phyloP scores from a whole-genome alignment of 2,113 vertebrate species.

The Kryptolebias marmoratus region DNA sequence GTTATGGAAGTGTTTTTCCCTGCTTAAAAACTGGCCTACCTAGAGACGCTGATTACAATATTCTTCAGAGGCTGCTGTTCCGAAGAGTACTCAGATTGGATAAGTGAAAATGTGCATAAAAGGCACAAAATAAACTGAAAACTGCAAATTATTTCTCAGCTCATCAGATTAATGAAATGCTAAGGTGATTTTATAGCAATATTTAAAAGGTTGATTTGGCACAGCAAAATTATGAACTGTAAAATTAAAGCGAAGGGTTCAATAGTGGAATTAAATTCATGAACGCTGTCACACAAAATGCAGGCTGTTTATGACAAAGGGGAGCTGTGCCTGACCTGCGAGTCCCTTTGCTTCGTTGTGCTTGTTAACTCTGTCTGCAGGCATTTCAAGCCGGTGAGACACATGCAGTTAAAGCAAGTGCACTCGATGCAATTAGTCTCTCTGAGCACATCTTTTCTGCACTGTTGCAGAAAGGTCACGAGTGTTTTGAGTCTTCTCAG shows the following conservation, averaged over 20 bases:
- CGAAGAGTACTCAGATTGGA: no score
- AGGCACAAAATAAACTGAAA: background rate
- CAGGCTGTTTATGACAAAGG: conserved; percentile 10
- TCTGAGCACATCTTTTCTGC: background rate
- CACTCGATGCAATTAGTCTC: conserved; percentile 20
- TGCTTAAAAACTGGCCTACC: background rate
- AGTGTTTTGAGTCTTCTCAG: background rate
- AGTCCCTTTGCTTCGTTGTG: background rate
- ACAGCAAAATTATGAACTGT: background rate
- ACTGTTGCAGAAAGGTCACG: conserved; percentile 5
- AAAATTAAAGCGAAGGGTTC: background rate
- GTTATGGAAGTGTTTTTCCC: background rate
- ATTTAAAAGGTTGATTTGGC: background rate
- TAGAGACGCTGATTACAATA: background rate
- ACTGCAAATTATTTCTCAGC: background rate
- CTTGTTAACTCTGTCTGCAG: conserved; percentile 32
- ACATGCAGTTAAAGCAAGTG: conserved; percentile 20
- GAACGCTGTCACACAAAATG: background rate
- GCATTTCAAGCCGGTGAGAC: conserved; percentile 1
- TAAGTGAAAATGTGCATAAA: background rate
- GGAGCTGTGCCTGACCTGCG: background rate
- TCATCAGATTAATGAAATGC: background rate
- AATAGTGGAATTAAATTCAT: background rate
- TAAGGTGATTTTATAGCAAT: background rate
- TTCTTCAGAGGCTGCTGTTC: no score